Percentiles rank a stretch among this genome's conserved stretches.
Conservation (phyloP, 2,113 vertebrate genomes). For the Rhineura floridana region DNA sequence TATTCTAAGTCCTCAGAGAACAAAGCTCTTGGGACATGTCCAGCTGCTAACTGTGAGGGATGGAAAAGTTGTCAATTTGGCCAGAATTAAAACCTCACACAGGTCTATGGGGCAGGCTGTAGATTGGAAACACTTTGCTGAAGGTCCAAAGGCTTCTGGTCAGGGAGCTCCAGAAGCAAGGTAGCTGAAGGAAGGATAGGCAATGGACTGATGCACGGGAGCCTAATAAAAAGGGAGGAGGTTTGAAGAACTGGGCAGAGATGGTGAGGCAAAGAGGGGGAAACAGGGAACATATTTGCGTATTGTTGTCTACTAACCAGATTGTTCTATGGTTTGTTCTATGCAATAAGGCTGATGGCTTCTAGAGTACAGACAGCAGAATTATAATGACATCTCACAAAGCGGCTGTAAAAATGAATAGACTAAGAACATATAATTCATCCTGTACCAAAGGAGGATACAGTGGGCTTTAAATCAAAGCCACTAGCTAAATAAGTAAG, state of each 20-base stretch:
- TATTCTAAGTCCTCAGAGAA: not conserved
- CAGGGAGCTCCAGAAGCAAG: not conserved
- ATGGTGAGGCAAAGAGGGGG: not conserved
- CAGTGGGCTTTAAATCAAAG: not conserved
- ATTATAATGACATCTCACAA: not conserved
- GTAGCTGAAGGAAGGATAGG: not conserved
- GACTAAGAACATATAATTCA: not conserved
- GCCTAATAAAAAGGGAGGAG: not conserved
- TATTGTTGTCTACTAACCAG: not conserved
- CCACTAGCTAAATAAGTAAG: not conserved
- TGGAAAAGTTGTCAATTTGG: not conserved
- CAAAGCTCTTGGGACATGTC: not conserved
- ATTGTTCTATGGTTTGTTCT: no score
- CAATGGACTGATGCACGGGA: not conserved
- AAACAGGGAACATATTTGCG: not conserved
- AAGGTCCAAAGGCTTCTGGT: not conserved
- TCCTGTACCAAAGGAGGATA: not conserved
- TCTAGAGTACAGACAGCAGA: not conserved
- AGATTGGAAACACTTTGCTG: not conserved
- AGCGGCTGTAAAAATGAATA: not conserved
- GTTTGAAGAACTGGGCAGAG: not conserved
- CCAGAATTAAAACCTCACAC: not conserved
- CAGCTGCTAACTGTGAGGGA: not conserved
- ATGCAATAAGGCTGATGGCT: not conserved
- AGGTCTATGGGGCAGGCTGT: not conserved